These are phyloP conservation scores for Caenorhabditis uteleia DNA, from an alignment of 2,888 invertebrate genomes.

Conservation along the genomic window DNA sequence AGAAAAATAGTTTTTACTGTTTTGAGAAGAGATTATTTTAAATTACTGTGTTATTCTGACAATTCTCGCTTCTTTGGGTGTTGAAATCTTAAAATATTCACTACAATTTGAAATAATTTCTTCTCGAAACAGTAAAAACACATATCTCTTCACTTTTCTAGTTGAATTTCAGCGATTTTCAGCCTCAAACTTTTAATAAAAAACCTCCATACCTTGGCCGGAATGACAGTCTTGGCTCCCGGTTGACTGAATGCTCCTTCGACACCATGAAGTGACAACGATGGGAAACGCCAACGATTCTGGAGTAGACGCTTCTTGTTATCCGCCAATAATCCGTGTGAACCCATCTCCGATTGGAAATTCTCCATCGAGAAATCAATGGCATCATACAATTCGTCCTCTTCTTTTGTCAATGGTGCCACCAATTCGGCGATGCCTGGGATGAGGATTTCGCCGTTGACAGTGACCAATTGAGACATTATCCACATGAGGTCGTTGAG, in stretches of 20 bases:
- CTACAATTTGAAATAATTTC: too few species aligned
- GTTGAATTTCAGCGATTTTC: too few species aligned
- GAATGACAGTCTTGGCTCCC: constrained; percentile 82
- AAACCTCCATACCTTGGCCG: constrained; percentile 37
- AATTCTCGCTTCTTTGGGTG: too few species aligned
- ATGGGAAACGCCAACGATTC: constrained; percentile 94
- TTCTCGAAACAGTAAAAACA: too few species aligned
- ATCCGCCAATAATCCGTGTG: constrained; percentile 77
- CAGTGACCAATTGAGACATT: constrained; percentile 83
- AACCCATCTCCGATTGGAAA: constrained; percentile 80
- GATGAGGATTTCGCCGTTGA: constrained; percentile 81
- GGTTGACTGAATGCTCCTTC: constrained; percentile 91
- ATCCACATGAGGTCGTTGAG: constrained; percentile 89
- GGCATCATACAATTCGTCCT: constrained; percentile 77
- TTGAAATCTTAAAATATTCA: neutral
- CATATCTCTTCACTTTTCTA: too few species aligned
- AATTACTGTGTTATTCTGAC: too few species aligned
- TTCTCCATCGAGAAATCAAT: constrained; percentile 84
- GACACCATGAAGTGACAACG: constrained; percentile 88
- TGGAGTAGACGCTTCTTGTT: constrained; percentile 81
- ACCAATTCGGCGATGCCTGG: constrained; percentile 83
- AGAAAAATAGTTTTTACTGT: too few species aligned
- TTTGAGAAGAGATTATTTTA: too few species aligned
- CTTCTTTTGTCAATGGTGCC: constrained; percentile 73
- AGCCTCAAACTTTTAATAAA: too few species aligned